Conservation (phyloP, 2,113 vertebrate genomes). For the Cyprinodon brontotheroides region DNA sequence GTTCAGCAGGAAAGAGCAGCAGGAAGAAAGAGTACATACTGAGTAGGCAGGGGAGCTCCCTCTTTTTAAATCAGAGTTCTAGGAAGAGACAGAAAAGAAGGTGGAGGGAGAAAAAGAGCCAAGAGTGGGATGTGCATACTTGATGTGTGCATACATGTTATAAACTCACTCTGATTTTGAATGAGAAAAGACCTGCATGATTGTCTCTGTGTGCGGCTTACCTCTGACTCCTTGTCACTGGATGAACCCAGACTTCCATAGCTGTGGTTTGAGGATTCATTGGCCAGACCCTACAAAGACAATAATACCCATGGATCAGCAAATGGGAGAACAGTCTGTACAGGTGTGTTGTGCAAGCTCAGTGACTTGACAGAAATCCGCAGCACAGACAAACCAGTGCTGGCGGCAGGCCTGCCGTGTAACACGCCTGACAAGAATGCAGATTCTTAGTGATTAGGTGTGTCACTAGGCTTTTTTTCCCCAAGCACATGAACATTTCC, state of each 20-base stretch:
- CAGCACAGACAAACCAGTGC: slow-evolving; percentile 19
- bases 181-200: neutral
- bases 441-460: slow-evolving; percentile 40
- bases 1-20: slow-evolving; percentile 44
- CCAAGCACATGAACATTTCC: slow-evolving; percentile 16
- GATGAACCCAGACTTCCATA: slow-evolving; percentile 98
- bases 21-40: slow-evolving; percentile 71
- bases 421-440: slow-evolving; percentile 28
- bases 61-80: slow-evolving; percentile 83
- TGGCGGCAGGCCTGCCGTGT: neutral
- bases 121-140: slow-evolving; percentile 38
- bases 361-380: slow-evolving; percentile 8
- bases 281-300: slow-evolving; percentile 88
- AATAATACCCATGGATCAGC: slow-evolving; percentile 40
- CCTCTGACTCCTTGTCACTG: slow-evolving; percentile 99
- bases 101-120: slow-evolving; percentile 46
- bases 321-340: neutral
- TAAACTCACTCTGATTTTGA: neutral
- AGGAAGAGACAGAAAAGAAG: slow-evolving; percentile 50
- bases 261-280: slow-evolving; percentile 99
- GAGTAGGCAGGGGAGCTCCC: slow-evolving; percentile 83
- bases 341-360: slow-evolving; percentile 9
- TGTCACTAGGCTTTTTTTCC: slow-evolving; percentile 39
- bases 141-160: neutral
- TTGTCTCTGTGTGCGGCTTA: slow-evolving; percentile 61